Conservation (phyloP, 2,797 vertebrate genomes). For the Eremophila alpestris region DNA sequence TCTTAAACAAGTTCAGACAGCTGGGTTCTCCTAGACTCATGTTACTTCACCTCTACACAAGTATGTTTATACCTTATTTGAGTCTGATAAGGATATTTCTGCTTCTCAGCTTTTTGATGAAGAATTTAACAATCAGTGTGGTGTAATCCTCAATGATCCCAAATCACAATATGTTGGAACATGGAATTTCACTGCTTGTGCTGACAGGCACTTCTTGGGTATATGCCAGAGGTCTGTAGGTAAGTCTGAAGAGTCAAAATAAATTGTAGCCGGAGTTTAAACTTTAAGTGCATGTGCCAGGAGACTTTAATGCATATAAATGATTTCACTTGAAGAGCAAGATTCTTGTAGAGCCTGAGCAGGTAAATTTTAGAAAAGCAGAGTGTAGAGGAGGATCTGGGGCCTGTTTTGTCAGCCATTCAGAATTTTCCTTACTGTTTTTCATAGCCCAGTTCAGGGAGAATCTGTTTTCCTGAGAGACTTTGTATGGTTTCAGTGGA, state of each 20-base stretch:
- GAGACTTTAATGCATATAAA: background rate
- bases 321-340: background rate
- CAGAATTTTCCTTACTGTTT: background rate
- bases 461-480: background rate
- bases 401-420: background rate
- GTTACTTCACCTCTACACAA: background rate
- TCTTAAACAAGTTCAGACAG: slow-evolving; percentile 10
- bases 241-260: slow-evolving; percentile 63
- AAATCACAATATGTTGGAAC: slow-evolving; percentile 85
- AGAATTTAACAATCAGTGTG: slow-evolving; percentile 82
- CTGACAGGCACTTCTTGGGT: slow-evolving; percentile 73
- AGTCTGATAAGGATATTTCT: slow-evolving; percentile 19
- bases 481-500: background rate
- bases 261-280: background rate
- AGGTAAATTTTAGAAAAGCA: background rate
- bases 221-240: slow-evolving; percentile 89
- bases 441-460: background rate
- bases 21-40: background rate
- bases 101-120: slow-evolving; percentile 75
- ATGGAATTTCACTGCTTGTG: slow-evolving; percentile 91
- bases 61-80: background rate
- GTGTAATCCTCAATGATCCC: slow-evolving; percentile 83
- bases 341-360: background rate
- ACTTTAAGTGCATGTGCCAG: background rate
- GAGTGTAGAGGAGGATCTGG: background rate